phyloP scores from a whole-genome alignment of 30 jellyfish, hydroid and myxozoan genomes.

The Turritopsis dohrnii region DNA sequence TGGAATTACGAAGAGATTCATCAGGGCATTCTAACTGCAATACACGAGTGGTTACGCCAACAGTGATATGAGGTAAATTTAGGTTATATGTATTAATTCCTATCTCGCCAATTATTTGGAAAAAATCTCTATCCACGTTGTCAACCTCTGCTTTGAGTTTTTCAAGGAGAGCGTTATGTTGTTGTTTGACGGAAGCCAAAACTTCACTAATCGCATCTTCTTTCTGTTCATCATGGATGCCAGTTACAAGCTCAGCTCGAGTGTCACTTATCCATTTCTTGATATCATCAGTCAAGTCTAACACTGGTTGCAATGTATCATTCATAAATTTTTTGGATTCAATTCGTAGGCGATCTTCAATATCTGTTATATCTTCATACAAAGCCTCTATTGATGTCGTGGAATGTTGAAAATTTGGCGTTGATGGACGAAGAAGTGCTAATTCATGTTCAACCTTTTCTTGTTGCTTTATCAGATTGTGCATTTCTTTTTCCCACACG shows the following conservation, averaged over 20 bases:
- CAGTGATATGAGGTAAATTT: slow-evolving; percentile 45
- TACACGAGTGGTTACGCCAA: slow-evolving; percentile 58
- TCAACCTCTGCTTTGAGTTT: slow-evolving; percentile 49
- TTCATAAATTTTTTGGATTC: slow-evolving; percentile 27
- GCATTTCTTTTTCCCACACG: slow-evolving; percentile 67
- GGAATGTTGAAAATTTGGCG: not conserved
- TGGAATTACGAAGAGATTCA: slow-evolving; percentile 38
- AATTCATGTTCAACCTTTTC: slow-evolving; percentile 41
- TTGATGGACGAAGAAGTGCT: slow-evolving; percentile 17
- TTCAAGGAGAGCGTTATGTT: slow-evolving; percentile 37
- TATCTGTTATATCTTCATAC: slow-evolving; percentile 13
- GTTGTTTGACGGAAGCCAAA: slow-evolving; percentile 61
- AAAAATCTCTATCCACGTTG: slow-evolving; percentile 31
- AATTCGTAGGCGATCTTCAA: slow-evolving; percentile 7
- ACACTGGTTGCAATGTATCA: slow-evolving; percentile 53
- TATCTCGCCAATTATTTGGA: slow-evolving; percentile 14
- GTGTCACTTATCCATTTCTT: slow-evolving; percentile 59
- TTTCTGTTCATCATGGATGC: slow-evolving; percentile 30
- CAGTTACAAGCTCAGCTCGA: slow-evolving; percentile 40
- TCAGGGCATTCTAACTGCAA: slow-evolving; percentile 46
- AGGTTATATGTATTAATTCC: slow-evolving; percentile 50
- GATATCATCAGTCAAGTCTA: slow-evolving; percentile 60
- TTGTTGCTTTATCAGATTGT: slow-evolving; percentile 28
- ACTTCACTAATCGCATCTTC: slow-evolving; percentile 41
- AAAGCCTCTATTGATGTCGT: slow-evolving; percentile 3